These are phyloP conservation scores for Pardalotus punctatus DNA, from an alignment of 2,113 vertebrate genomes.

Conservation along the genomic window DNA sequence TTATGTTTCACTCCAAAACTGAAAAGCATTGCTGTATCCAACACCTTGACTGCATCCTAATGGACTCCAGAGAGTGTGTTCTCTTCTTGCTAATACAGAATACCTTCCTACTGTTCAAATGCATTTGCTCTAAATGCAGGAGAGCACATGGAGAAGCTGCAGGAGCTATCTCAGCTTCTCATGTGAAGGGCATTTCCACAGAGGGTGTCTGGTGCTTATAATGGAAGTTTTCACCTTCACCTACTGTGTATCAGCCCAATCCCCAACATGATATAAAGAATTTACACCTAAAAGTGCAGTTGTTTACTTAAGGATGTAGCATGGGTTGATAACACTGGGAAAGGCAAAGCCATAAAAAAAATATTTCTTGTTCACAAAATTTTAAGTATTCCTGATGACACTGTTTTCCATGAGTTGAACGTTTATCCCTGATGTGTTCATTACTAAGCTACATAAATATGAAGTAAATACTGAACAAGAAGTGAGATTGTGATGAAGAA, in stretches of 20 bases:
- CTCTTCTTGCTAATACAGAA: background rate
- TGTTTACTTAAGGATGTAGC: background rate
- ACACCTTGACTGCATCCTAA: background rate
- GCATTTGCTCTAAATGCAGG: background rate
- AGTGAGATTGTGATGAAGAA: background rate
- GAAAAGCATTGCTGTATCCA: background rate
- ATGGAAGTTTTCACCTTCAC: background rate
- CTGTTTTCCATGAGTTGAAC: background rate
- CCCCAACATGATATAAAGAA: background rate
- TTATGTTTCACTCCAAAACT: background rate
- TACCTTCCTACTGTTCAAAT: background rate
- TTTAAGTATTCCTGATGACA: background rate
- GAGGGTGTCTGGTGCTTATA: fast-evolving
- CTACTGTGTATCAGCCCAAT: background rate
- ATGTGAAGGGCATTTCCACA: background rate
- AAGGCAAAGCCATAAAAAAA: background rate
- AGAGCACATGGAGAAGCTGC: background rate
- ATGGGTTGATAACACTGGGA: background rate
- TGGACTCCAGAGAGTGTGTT: background rate
- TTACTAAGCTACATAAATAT: background rate
- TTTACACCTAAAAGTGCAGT: background rate
- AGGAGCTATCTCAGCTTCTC: background rate
- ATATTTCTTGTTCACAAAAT: background rate
- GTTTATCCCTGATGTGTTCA: background rate
- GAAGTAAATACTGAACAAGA: background rate